Base-by-base conservation (phyloP, 92 coral and sea anemone species). In the Palythoa grandiflora region DNA sequence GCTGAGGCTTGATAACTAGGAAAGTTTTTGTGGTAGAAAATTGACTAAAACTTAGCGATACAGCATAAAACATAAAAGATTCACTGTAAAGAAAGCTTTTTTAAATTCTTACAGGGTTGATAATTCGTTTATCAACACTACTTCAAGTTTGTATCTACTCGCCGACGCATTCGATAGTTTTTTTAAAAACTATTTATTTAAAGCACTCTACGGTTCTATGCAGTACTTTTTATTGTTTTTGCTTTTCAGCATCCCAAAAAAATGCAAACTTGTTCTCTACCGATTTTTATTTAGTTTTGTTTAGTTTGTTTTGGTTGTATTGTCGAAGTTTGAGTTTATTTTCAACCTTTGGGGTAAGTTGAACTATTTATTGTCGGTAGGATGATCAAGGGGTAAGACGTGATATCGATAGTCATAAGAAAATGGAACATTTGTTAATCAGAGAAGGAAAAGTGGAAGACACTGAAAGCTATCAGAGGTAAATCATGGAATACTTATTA, bases 391-490 rank as follows among this genome's bases (percentile, higher is more conserved):
- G 51, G 44, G 3, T 44, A 19, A 68, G 50, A 68, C 40, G 75
- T 66, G 86, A 81, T 36, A 81, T 68, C 7, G 86, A 81, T 63
- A 35, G 75, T 40, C 63, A 47, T 7, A 65, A 68, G 75, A 81
- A 81, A 68, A 81, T 81, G 13, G 61, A 81, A 3, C 38, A 28
- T 21, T 86, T 95, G 54, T 76, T 95, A 35, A 91, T 91, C 57
- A 88, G 78, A 88, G 94, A 89, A 51, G 75, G 85, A 38, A 38
- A 68, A 38, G 88, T 88, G 21, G 85, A 93, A 19, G 91, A 95
- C 63, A 71, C 78, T 40, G 98, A 89, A 9, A 74, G 84, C 51
- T 95, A 93, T 71, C 93, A 95, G 75, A 93, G 92, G 98, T 95
- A 89, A 60, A 44, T 44, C 50, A 44, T 44, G 5, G 50, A 1